phyloP scores from a whole-genome alignment of 2,888 invertebrate species.

The Oasisia sp. region DNA sequence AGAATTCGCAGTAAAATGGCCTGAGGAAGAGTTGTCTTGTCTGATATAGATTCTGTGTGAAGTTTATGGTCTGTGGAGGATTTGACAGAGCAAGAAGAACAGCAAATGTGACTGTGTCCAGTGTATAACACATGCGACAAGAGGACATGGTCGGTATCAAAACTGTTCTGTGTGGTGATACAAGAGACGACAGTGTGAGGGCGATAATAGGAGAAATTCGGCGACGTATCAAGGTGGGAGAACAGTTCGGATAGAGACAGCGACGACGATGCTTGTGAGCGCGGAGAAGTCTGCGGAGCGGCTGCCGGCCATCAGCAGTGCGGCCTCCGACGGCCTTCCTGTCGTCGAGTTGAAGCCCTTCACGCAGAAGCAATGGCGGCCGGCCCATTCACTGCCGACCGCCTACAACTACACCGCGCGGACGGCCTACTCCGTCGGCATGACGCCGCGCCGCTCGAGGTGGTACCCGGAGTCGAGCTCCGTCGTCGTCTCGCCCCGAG shows the following conservation, averaged over 20 bases:
- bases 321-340: slow-evolving; percentile 25
- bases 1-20: not conserved
- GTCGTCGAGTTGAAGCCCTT: slow-evolving; percentile 32
- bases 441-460: not conserved
- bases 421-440: not conserved
- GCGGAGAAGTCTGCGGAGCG: not conserved
- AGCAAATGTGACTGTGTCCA: not conserved
- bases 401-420: not conserved
- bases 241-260: not conserved
- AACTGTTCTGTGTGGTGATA: not conserved
- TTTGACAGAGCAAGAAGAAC: not conserved
- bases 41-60: not conserved
- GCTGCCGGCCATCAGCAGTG: not conserved
- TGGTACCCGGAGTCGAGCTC: not conserved
- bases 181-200: not conserved
- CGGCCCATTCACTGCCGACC: slow-evolving; percentile 26
- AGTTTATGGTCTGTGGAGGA: not conserved
- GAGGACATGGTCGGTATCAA: not conserved
- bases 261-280: not conserved
- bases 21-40: not conserved
- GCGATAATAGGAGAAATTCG: not conserved
- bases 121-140: not conserved
- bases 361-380: slow-evolving; percentile 33
- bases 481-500: not conserved
- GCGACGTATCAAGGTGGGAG: not conserved